Conservation (phyloP, 1,140 invertebrate species). For the Rhizoglyphus robini region DNA sequence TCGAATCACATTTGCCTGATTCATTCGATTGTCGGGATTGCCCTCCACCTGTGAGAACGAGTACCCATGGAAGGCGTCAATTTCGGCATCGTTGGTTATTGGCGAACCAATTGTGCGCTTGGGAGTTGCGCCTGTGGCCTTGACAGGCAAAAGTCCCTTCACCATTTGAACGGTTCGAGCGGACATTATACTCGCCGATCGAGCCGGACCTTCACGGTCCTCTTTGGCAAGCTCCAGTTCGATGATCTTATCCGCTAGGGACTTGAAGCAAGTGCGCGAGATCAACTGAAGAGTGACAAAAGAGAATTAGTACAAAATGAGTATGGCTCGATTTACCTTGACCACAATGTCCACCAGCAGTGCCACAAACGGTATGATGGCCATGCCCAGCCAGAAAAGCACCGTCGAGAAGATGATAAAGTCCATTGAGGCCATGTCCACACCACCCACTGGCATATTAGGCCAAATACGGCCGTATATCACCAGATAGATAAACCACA, state of each 20-base stretch:
- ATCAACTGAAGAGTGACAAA: too few relatives aligned
- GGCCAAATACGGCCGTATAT: slow-evolving; percentile 88
- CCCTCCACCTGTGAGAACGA: slow-evolving; percentile 97
- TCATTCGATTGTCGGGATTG: slow-evolving; percentile 64
- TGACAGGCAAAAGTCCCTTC: slow-evolving; percentile 54
- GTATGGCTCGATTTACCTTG: too few relatives aligned
- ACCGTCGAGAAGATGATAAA: slow-evolving; percentile 69
- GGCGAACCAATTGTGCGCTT: not conserved
- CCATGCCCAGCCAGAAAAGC: slow-evolving; percentile 82
- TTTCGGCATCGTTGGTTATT: slow-evolving; percentile 15
- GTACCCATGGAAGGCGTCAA: slow-evolving; percentile 54
- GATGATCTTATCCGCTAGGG: slow-evolving; percentile 67
- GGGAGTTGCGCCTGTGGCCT: slow-evolving; percentile 57
- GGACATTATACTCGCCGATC: slow-evolving; percentile 91
- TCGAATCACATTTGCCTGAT: slow-evolving; percentile 75
- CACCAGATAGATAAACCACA: slow-evolving; percentile 86
- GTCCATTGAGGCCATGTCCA: slow-evolving; percentile 86
- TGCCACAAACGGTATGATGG: slow-evolving; percentile 72
- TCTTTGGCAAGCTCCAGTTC: slow-evolving; percentile 37
- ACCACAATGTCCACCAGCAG: slow-evolving; percentile 72
- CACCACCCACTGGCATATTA: slow-evolving; percentile 63
- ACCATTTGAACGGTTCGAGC: slow-evolving; percentile 81
- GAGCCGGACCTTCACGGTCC: slow-evolving; percentile 46
- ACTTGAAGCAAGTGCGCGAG: slow-evolving; percentile 68
- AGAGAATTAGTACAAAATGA: too few relatives aligned